Evolutionary conservation across 1,140 invertebrate genomes (phyloP).

Genomic region (Ylistrum balloti): DNA sequence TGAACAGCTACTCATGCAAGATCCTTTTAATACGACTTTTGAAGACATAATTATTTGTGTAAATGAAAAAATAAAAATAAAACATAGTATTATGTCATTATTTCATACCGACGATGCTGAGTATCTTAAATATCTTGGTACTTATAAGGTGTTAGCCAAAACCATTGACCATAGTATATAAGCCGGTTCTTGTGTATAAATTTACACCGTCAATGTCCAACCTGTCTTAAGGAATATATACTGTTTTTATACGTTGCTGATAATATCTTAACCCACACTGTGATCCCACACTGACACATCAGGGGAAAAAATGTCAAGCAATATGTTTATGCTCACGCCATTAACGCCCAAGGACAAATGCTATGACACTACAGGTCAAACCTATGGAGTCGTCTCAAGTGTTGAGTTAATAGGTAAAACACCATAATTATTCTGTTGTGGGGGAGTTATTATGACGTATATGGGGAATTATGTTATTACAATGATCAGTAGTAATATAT

Average conservation of each 20-base stretch:
- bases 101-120: no score
- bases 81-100: no score
- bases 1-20: no score
- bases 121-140: no score
- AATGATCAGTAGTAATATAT: background rate
- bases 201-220: no score
- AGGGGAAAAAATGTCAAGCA: background rate
- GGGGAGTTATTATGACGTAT: constrained; percentile 11
- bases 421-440: background rate
- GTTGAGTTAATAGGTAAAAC: background rate
- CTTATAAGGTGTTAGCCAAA: no score
- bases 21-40: no score
- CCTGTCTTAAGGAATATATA: no score
- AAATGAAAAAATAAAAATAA: no score
- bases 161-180: no score
- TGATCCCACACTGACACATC: background rate
- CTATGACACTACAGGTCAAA: background rate
- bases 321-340: background rate
- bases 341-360: background rate
- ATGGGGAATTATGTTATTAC: background rate
- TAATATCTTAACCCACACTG: background rate
- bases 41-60: no score
- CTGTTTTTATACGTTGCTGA: background rate
- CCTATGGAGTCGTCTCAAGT: background rate
- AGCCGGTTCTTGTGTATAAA: background rate